These are phyloP conservation scores for Ennomos erosarius DNA, from an alignment of 2,888 invertebrate genomes.

Conservation along the genomic window DNA sequence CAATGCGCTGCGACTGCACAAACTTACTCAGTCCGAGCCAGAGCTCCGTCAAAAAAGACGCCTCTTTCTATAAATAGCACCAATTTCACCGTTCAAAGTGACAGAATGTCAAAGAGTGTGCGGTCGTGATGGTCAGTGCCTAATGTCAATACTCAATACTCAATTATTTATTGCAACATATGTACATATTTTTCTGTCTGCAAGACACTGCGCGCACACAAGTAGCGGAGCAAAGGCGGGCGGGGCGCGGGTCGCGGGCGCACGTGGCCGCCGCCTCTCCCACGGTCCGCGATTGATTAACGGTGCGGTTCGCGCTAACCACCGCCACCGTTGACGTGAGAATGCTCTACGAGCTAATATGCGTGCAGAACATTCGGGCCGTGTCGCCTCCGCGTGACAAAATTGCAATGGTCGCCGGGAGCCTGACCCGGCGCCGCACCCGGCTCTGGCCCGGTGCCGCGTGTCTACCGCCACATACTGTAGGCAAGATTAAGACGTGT, in stretches of 20 bases:
- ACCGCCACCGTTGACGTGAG: constrained; percentile 56
- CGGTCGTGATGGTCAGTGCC: neutral
- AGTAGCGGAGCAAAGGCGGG: neutral
- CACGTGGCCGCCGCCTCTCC: constrained; percentile 60
- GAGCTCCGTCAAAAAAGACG: constrained; percentile 52
- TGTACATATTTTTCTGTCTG: no score
- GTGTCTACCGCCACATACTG: constrained; percentile 1
- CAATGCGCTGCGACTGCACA: constrained; percentile 51
- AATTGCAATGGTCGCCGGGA: constrained; percentile 48
- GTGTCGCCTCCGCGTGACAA: constrained; percentile 62
- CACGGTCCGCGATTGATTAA: constrained; percentile 71
- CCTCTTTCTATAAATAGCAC: constrained; percentile 53
- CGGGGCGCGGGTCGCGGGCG: constrained; percentile 26
- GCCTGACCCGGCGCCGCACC: constrained; percentile 1
- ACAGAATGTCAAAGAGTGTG: constrained; percentile 3
- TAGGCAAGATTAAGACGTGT: constrained; percentile 15
- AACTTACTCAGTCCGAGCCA: constrained; percentile 41
- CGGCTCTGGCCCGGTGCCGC: constrained; percentile 3
- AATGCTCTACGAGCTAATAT: constrained; percentile 58
- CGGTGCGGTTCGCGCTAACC: constrained; percentile 63
- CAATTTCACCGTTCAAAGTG: constrained; percentile 15
- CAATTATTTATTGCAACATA: no score
- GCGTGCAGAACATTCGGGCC: constrained; percentile 55
- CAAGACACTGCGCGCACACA: neutral
- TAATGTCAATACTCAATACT: no score